Percentiles rank a stretch among this genome's conserved stretches.
phyloP scores from a whole-genome alignment of 2,888 invertebrate species.

The Sinotaia quadrata region DNA sequence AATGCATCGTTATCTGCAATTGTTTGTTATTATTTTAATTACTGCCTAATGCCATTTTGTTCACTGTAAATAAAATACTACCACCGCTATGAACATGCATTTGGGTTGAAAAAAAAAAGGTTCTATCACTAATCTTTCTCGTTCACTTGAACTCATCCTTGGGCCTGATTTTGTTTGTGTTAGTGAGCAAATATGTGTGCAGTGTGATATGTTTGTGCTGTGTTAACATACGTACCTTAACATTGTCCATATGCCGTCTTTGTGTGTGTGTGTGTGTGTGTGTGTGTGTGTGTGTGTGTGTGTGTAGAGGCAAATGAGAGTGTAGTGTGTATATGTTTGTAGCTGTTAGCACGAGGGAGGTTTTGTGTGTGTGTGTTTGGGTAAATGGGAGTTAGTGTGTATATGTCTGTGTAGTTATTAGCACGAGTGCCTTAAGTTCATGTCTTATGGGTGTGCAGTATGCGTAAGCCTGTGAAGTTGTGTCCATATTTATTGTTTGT shows the following conservation, averaged over 20 bases:
- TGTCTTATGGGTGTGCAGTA: background rate
- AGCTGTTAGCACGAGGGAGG: background rate
- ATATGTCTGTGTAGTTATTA: background rate
- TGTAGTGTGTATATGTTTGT: background rate
- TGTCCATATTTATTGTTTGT: too few species aligned
- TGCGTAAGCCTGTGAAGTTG: too few species aligned
- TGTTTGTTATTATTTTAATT: too few species aligned
- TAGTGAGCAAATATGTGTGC: background rate
- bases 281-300: constrained; percentile 4
- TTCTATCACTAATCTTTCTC: too few species aligned
- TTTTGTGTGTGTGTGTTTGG: background rate
- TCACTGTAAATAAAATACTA: too few species aligned
- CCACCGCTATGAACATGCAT: too few species aligned
- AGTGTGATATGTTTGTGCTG: background rate
- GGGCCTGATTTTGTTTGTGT: background rate
- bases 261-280: constrained; percentile 1
- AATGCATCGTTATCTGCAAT: too few species aligned
- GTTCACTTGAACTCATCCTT: too few species aligned
- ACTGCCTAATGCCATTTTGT: too few species aligned
- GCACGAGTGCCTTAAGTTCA: background rate
- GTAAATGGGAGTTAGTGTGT: background rate
- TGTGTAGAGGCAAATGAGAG: background rate
- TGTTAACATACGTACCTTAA: too few species aligned
- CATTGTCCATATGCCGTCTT: background rate
- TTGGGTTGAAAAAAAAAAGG: too few species aligned